Conservation (phyloP, 2,888 invertebrate species). For the Sylvicola cinctus region DNA sequence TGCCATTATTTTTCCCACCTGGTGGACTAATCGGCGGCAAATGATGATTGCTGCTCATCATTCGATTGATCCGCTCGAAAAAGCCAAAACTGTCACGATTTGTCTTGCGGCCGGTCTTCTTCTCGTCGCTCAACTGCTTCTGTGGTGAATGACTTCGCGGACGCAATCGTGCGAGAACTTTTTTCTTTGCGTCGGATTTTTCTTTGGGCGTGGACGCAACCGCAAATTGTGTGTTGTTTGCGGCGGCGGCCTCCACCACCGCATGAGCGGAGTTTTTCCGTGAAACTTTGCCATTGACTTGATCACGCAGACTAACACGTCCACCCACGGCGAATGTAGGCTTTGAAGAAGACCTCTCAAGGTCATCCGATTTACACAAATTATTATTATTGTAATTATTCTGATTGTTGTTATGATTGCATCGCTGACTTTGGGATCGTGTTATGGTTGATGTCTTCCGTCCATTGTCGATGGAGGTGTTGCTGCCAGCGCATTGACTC, state of each 20-base stretch:
- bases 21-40: slow-evolving; percentile 1
- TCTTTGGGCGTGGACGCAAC: no score
- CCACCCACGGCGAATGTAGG: slow-evolving; percentile 5
- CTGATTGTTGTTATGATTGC: background rate
- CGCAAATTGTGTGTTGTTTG: no score
- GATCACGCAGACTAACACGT: slow-evolving; percentile 7
- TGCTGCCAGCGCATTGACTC: background rate
- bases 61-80: slow-evolving; percentile 8
- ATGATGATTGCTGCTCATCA: slow-evolving; percentile 5
- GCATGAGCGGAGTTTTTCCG: slow-evolving; percentile 1
- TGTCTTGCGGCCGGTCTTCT: slow-evolving; percentile 3
- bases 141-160: slow-evolving; percentile 8
- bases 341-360: slow-evolving; percentile 2
- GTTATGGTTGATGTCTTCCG: slow-evolving; percentile 1
- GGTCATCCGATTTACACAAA: background rate
- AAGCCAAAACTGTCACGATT: slow-evolving; percentile 7
- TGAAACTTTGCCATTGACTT: no score
- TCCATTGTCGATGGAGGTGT: background rate
- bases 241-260: slow-evolving; percentile 1
- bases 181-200: background rate
- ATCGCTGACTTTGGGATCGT: slow-evolving; percentile 5
- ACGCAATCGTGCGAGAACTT: no score
- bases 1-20: no score
- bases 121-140: slow-evolving; percentile 4
- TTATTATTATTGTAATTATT: background rate